Percentiles rank a stretch among this genome's conserved stretches.
These are phyloP conservation scores for Hirtodrosophila histrioides DNA, from an alignment of 2,888 invertebrate species.

Conservation along the genomic window DNA sequence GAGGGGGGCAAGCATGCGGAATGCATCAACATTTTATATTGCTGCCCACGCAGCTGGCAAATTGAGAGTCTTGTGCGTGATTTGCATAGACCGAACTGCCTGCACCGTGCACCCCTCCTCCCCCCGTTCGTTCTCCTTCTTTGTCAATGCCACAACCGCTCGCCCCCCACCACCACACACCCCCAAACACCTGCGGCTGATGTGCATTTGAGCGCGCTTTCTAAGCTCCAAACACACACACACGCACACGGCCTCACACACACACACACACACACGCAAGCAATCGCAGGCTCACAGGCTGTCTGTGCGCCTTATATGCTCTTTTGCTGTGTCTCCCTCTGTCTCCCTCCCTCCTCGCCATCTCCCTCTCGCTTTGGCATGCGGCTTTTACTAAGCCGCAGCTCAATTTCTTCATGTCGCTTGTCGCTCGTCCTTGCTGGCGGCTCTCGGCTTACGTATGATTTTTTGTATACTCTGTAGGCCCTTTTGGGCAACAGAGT, in stretches of 20 bases:
- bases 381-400: slow-evolving; percentile 62
- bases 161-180: background rate
- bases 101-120: background rate
- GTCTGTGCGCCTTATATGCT: slow-evolving; percentile 7
- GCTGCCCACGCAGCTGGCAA: slow-evolving; percentile 47
- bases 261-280: slow-evolving; percentile 1
- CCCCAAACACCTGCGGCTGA: slow-evolving; percentile 13
- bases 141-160: background rate
- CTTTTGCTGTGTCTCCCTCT: background rate
- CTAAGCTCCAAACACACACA: slow-evolving; percentile 38
- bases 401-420: slow-evolving; percentile 58
- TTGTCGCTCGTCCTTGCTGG: slow-evolving; percentile 53
- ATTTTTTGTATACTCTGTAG: slow-evolving; percentile 8
- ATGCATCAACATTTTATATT: slow-evolving; percentile 47
- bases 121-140: background rate
- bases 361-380: slow-evolving; percentile 2
- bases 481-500: too few relatives aligned
- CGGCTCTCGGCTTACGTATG: slow-evolving; percentile 42
- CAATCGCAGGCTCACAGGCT: background rate
- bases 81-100: slow-evolving; percentile 43
- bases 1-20: background rate
- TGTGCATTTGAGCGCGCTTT: slow-evolving; percentile 61
- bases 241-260: slow-evolving; percentile 16
- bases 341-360: background rate
- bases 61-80: slow-evolving; percentile 50